Evolutionary conservation across 2,113 vertebrate species (phyloP), one percentile per base, ranked within the genome.

Genomic region (Copsychus sechellarum): DNA sequence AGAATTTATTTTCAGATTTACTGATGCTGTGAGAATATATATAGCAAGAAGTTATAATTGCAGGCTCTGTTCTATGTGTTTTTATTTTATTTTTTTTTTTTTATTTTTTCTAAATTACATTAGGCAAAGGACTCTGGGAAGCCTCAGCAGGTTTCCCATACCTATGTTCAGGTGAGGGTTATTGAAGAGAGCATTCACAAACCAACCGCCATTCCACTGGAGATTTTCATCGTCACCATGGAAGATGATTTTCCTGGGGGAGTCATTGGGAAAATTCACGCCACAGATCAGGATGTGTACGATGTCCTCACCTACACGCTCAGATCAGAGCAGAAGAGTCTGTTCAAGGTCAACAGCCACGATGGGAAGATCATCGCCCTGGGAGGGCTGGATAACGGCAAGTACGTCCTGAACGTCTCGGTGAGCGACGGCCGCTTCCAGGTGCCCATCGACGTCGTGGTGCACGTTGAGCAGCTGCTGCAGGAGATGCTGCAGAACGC

Each of bases 161-260:
- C 98, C 43, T 98, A 97, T 6, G 61, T 99, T 64, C 98, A 96
- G 3, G 98, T 99, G 72, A 97, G 98, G 28, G 99, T 99, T 84
- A 99, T 99, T 16, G 99, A 99, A 95, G 99, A 99, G 90, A 99
- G 99, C 73, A 98, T 99, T 43, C 99, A 99, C 95, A 98, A 98
- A 45, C 99, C 99, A 0, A 98, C 99, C 1, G 99, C 98, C 14
- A 98, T 98, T 81, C 99, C 99, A 1, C 95, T 99, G 54, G 99
- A 99, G 66, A 98, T 99, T 64, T 99, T 99, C 94, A 99, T 99
- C 12, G 97, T 99, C 92, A 99, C 99, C 34, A 99, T 99, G 99
- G 99, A 99, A 97, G 99, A 99, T 6, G 99, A 99, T 97, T 99
- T 99, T 95, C 99, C 99, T 0, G 99, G 99, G 2, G 99, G 99